These are phyloP conservation scores for pig (Sus scrofa) DNA, from an alignment of 2,113 vertebrate genomes.

Conservation along the genomic window DNA sequence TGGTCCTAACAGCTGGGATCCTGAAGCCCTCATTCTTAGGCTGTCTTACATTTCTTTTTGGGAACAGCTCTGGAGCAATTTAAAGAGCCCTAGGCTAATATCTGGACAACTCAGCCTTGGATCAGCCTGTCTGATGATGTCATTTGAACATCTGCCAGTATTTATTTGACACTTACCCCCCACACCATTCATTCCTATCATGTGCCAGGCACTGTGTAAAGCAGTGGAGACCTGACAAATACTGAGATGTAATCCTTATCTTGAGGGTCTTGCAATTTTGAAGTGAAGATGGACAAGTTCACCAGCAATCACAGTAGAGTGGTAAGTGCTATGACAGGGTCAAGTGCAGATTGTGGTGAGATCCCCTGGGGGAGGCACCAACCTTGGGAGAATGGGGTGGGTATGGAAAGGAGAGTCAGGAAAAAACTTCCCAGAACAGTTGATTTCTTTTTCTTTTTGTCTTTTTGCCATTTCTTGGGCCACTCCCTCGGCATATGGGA, in stretches of 20 bases:
- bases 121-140: not conserved
- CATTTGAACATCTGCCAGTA: not conserved
- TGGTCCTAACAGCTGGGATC: slow-evolving; percentile 49
- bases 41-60: not conserved
- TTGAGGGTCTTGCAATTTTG: not conserved
- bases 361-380: not conserved
- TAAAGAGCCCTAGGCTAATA: slow-evolving; percentile 2
- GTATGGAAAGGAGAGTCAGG: not conserved
- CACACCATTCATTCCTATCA: not conserved
- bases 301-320: not conserved
- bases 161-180: not conserved
- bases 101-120: not conserved
- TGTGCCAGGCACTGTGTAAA: not conserved
- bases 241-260: not conserved
- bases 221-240: not conserved
- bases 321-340: not conserved
- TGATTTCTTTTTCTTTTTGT: too few relatives aligned
- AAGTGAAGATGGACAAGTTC: not conserved
- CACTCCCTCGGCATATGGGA: too few relatives aligned
- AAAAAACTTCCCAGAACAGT: too few relatives aligned
- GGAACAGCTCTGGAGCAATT: slow-evolving; percentile 39
- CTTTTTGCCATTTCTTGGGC: too few relatives aligned
- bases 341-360: not conserved
- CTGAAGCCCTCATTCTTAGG: not conserved
- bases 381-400: not conserved